Percentiles rank a stretch among this genome's conserved stretches.
These are phyloP conservation scores for Drosophila buzzatii DNA, from an alignment of 2,888 invertebrate species.

Conservation along the genomic window DNA sequence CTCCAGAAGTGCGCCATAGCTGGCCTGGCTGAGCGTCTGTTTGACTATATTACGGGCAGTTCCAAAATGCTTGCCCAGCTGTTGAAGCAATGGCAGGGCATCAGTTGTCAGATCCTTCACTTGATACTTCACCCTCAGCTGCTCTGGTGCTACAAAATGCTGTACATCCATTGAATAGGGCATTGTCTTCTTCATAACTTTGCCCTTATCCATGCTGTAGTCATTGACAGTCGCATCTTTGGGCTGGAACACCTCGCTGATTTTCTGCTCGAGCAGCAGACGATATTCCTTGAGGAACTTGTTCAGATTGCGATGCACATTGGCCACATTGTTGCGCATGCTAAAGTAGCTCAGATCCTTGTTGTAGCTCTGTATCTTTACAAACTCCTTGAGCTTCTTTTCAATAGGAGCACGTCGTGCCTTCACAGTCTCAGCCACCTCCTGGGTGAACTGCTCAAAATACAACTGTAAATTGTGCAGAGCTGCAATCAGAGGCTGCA, in stretches of 20 bases:
- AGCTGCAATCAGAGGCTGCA: constrained; percentile 87
- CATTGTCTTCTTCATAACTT: constrained; percentile 77
- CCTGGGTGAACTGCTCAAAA: constrained; percentile 91
- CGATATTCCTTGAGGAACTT: constrained; percentile 95
- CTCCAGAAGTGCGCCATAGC: constrained; percentile 88
- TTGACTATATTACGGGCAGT: constrained; percentile 89
- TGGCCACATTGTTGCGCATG: constrained; percentile 94
- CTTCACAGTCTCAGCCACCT: constrained; percentile 89
- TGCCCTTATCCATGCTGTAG: constrained; percentile 79
- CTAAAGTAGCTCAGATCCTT: constrained; percentile 97
- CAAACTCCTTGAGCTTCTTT: constrained; percentile 95
- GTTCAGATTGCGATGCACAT: constrained; percentile 94
- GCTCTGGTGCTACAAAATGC: constrained; percentile 82
- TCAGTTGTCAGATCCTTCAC: constrained; percentile 25
- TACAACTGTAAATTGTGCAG: constrained; percentile 94
- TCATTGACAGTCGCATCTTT: constrained; percentile 82
- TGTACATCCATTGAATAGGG: constrained; percentile 80
- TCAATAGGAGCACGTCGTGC: constrained; percentile 93
- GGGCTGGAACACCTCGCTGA: constrained; percentile 84
- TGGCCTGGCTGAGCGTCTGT: constrained; percentile 87
- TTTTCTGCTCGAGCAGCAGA: constrained; percentile 85
- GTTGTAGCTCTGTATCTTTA: constrained; percentile 97
- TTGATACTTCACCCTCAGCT: constrained; percentile 65
- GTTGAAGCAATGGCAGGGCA: constrained; percentile 65
- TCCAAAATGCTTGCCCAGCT: constrained; percentile 86